Percentiles rank a stretch among this genome's conserved stretches.
phyloP scores from a whole-genome alignment of 2,113 vertebrate genomes.

The Morone saxatilis region DNA sequence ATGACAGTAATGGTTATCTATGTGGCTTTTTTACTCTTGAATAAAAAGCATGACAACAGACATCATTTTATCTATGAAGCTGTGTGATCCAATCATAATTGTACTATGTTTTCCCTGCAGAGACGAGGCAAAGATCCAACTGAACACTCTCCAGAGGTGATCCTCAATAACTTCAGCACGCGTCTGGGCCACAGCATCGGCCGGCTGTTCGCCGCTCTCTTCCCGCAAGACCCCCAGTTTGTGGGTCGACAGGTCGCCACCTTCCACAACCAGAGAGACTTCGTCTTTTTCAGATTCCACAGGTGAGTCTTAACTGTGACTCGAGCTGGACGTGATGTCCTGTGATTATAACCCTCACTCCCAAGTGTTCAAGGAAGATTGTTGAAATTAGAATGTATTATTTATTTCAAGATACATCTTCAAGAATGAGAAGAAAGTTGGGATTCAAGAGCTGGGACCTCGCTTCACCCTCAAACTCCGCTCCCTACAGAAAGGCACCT shows the following conservation, averaged over 20 bases:
- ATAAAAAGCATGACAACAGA: neutral
- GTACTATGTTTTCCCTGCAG: conserved; percentile 72
- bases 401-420: conserved; percentile 89
- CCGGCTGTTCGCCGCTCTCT: conserved; percentile 94
- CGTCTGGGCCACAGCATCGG: conserved; percentile 94
- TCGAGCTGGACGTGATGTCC: neutral
- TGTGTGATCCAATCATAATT: neutral
- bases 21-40: neutral
- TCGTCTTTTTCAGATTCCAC: conserved; percentile 98
- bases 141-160: conserved; percentile 92
- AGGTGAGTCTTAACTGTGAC: conserved; percentile 83
- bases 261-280: conserved; percentile 98
- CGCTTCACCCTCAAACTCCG: conserved; percentile 97
- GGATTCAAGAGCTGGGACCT: conserved; percentile 97
- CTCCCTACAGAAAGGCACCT: conserved; percentile 97
- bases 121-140: conserved; percentile 93
- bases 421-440: conserved; percentile 96
- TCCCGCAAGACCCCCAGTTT: conserved; percentile 96
- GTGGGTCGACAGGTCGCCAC: conserved; percentile 96
- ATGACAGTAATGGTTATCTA: neutral
- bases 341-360: neutral
- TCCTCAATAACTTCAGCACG: conserved; percentile 96
- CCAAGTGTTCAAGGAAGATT: neutral
- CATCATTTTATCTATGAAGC: neutral
- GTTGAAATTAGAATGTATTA: neutral